A percentile compares a stretch with the other conserved stretches of the same genome.
Evolutionary conservation across 2,797 vertebrate genomes (phyloP).

Genomic region (Enteromius radiatus): DNA sequence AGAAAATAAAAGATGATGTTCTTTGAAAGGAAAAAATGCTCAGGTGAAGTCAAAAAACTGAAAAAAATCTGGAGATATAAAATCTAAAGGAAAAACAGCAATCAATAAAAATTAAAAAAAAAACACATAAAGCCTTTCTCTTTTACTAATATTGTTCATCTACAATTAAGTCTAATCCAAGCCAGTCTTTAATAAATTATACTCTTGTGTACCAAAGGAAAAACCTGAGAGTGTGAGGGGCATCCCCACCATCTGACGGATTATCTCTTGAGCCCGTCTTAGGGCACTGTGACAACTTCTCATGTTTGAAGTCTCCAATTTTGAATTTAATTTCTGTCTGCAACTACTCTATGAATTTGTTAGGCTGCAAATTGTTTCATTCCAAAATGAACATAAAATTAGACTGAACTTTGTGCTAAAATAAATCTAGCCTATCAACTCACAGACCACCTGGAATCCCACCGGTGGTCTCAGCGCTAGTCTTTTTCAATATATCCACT

Average conservation of each 20-base stretch:
- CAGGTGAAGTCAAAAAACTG: constrained; percentile 4
- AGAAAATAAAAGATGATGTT: constrained; percentile 41
- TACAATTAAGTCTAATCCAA: not conserved
- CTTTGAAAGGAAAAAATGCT: constrained; percentile 11
- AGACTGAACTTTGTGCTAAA: not conserved
- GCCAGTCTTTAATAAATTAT: constrained; percentile 35
- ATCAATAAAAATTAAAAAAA: not conserved
- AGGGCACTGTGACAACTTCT: not conserved
- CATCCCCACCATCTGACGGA: not conserved
- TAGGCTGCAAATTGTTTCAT: not conserved
- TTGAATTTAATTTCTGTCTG: not conserved
- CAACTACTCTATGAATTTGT: not conserved
- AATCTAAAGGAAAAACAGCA: not conserved
- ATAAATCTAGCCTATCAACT: not conserved
- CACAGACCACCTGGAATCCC: not conserved
- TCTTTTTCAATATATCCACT: not conserved
- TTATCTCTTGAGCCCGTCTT: not conserved
- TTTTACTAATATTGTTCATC: not conserved
- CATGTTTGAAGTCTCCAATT: not conserved
- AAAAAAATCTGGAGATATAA: not conserved
- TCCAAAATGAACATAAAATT: not conserved
- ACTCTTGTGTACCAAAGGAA: constrained; percentile 6
- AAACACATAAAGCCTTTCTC: not conserved
- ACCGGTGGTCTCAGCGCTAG: not conserved
- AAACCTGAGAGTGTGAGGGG: not conserved